Evolutionary conservation across 23 tunicate species (phyloP), one percentile per base, ranked within the genome.

Genomic region (Ciona savignyi): DNA sequence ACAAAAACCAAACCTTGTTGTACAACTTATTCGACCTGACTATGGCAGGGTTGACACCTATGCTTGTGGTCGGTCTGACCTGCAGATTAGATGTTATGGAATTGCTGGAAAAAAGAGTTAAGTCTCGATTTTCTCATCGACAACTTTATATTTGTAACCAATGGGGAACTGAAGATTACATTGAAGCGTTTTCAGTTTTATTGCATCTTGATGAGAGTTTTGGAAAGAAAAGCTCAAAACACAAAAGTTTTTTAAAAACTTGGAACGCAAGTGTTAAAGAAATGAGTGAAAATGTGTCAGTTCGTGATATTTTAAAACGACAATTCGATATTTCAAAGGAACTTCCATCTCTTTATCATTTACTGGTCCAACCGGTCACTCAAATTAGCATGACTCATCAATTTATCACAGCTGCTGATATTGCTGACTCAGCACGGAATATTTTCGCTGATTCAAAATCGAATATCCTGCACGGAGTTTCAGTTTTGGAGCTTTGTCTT

Each of bases 81-180:
- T 67, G 86, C 66, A 63, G 91, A 15, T 32, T 91, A 22, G 97
- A 91, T 80, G 97, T 91, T 6, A 80, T 91, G 79, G 97, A 91
- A 27, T 70, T 91, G 69, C 66, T 91, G 28, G 97, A 91, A 62
- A 91, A 91, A 67, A 70, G 97, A 25, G 97, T 91, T 3, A 91
- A 91, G 67, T 91, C 97, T 0, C 29, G 97, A 29, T 91, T 91
- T 77, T 91, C 88, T 6, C 97, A 91, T 72, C 78, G 97, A 2
- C 91, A 91, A 71, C 67, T 80, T 42, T 85, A 63, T 35, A 74
- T 91, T 34, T 71, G 78, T 35, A 91, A 91, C 66, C 71, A 30
- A 9, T 79, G 85, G 80, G 48, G 63, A 28, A 66, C 76, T 72
- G 83, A 80, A 27, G 82, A 91, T 30, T 91, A 77, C 65, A 77